Conservation (phyloP, 2,888 invertebrate species). For the Drosophila pseudotakahashii region DNA sequence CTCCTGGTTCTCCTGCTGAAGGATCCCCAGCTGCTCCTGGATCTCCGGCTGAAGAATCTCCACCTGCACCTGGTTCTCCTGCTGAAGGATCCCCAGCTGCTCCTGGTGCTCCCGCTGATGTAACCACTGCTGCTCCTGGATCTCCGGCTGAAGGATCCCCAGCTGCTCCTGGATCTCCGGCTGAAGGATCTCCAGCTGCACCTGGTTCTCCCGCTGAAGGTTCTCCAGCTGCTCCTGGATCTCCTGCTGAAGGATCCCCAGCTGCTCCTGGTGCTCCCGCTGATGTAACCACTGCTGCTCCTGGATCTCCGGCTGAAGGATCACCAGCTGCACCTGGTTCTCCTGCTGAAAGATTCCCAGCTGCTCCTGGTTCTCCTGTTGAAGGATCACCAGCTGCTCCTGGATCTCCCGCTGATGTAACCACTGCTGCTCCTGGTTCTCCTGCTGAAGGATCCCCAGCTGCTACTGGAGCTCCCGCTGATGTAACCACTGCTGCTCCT, state of each 20-base stretch:
- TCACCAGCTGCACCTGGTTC: slow-evolving; percentile 17
- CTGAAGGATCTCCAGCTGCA: slow-evolving; percentile 13
- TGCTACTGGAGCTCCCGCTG: slow-evolving; percentile 6
- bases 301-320: slow-evolving; percentile 26
- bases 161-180: slow-evolving; percentile 21
- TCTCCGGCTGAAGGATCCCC: slow-evolving; percentile 23
- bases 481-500: slow-evolving; percentile 3
- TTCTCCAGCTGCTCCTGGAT: slow-evolving; percentile 36
- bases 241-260: slow-evolving; percentile 33
- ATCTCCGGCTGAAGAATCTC: neutral
- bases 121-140: slow-evolving; percentile 26
- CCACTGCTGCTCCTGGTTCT: slow-evolving; percentile 16
- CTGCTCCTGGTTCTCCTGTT: slow-evolving; percentile 38
- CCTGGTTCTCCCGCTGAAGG: slow-evolving; percentile 30
- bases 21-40: neutral
- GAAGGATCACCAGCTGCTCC: neutral
- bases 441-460: slow-evolving; percentile 7
- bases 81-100: slow-evolving; percentile 31
- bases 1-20: slow-evolving; percentile 5
- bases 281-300: slow-evolving; percentile 18
- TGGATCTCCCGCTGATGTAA: slow-evolving; percentile 21
- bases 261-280: slow-evolving; percentile 29
- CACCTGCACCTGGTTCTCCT: slow-evolving; percentile 25
- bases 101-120: slow-evolving; percentile 37
- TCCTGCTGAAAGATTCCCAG: slow-evolving; percentile 26